Evolutionary conservation across 2,113 vertebrate species (phyloP).

Genomic region (Myrmecobius fasciatus): DNA sequence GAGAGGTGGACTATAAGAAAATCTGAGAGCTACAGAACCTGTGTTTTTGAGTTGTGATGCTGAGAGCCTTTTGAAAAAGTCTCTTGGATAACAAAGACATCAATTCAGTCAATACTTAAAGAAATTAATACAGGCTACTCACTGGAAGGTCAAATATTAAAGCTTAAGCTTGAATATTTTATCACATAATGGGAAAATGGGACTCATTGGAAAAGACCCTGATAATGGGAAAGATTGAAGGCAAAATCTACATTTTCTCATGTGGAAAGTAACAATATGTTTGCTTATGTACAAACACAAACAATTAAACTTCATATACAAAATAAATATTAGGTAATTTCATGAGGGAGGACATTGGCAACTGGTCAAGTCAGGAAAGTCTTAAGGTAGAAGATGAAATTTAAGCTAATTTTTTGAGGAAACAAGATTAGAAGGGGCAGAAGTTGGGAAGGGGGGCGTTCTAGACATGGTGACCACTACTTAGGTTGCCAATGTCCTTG

Average conservation of each 20-base stretch:
- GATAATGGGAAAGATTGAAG: too few species aligned
- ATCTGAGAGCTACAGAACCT: too few species aligned
- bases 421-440: not conserved
- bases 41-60: too few species aligned
- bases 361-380: not conserved
- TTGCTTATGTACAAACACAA: not conserved
- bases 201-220: too few species aligned
- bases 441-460: accelerated
- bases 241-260: not conserved
- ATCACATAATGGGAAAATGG: too few species aligned
- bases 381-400: not conserved
- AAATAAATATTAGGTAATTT: not conserved
- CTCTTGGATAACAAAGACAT: too few species aligned
- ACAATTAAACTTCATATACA: not conserved
- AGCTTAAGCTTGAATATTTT: too few species aligned
- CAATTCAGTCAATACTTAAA: too few species aligned
- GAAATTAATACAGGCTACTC: too few species aligned
- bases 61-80: too few species aligned
- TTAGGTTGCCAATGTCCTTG: not conserved
- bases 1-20: too few species aligned
- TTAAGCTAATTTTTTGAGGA: not conserved
- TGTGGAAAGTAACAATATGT: not conserved
- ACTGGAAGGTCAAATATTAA: too few species aligned
- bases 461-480: not conserved
- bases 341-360: not conserved